Percentiles rank a stretch among this genome's conserved stretches.
phyloP scores from a whole-genome alignment of 2,888 invertebrate species.

The Pseudolycoriella hygida region DNA sequence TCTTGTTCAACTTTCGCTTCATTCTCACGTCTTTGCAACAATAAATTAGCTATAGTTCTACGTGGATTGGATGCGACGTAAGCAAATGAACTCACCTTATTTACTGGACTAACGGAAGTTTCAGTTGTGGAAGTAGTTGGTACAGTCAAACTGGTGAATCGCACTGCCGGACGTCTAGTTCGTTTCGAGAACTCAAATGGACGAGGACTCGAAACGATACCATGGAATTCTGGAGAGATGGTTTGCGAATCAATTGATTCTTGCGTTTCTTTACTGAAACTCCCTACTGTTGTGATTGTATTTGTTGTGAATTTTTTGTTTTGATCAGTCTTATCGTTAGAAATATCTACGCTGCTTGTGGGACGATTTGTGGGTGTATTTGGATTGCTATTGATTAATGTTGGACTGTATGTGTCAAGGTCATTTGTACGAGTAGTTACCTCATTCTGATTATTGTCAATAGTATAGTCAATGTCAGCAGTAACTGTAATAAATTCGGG shows the following conservation, averaged over 20 bases:
- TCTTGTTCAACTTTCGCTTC: not conserved
- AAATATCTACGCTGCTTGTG: conserved; percentile 5
- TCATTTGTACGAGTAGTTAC: not conserved
- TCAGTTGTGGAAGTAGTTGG: conserved; percentile 15
- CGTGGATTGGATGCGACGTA: conserved; percentile 2
- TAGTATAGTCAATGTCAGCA: not conserved
- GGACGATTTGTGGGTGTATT: not conserved
- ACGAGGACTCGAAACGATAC: conserved; percentile 32
- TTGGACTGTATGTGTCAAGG: not conserved
- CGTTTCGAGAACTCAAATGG: conserved; percentile 34
- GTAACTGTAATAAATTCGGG: conserved; percentile 9
- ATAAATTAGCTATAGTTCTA: conserved; percentile 5
- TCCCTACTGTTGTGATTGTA: not conserved
- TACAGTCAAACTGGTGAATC: conserved; percentile 11
- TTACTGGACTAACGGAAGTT: conserved; percentile 12
- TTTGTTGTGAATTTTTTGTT: conserved; percentile 7
- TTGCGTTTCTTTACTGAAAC: conserved; percentile 5
- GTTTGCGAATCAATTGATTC: conserved; percentile 13
- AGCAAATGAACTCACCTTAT: conserved; percentile 25
- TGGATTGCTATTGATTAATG: not conserved
- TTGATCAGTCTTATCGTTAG: not conserved
- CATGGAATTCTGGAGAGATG: conserved; percentile 17
- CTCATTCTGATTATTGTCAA: conserved; percentile 5
- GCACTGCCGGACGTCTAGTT: conserved; percentile 23
- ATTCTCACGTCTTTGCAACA: not conserved